phyloP scores from a whole-genome alignment of 2,797 vertebrate species.

The Paguma larvata region DNA sequence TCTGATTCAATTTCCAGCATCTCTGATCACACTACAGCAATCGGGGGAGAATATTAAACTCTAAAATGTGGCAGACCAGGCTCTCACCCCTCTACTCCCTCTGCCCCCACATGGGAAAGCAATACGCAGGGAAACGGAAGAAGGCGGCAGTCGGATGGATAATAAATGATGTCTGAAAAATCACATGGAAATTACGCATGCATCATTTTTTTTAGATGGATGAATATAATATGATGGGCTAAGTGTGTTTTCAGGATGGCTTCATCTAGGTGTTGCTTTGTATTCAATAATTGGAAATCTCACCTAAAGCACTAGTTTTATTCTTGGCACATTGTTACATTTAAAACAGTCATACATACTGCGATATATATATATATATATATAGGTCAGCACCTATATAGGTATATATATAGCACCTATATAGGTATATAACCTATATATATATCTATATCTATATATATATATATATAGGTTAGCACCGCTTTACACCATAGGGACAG shows the following conservation, averaged over 20 bases:
- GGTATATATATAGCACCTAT: too few species aligned
- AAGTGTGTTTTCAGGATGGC: slow-evolving; percentile 39
- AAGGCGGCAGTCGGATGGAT: background rate
- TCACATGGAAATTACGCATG: background rate
- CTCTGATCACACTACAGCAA: slow-evolving; percentile 66
- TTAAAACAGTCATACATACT: background rate
- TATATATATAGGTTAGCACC: background rate
- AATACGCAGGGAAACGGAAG: background rate
- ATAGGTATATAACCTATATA: too few species aligned
- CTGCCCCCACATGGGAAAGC: background rate
- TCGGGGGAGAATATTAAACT: slow-evolving; percentile 60
- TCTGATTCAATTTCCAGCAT: slow-evolving; percentile 81
- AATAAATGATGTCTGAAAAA: background rate
- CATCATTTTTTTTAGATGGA: slow-evolving; percentile 1
- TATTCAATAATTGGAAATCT: slow-evolving; percentile 35
- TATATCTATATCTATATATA: too few species aligned
- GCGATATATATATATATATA: too few species aligned
- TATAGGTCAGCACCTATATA: too few species aligned
- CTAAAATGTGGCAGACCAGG: background rate
- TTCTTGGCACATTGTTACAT: background rate
- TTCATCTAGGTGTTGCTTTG: slow-evolving; percentile 43
- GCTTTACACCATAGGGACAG: background rate
- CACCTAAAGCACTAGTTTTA: background rate
- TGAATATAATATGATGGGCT: slow-evolving; percentile 14
- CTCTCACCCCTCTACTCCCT: background rate